Evolutionary conservation across 2,797 vertebrate species (phyloP).

Genomic region (Periophthalmus magnuspinnatus): DNA sequence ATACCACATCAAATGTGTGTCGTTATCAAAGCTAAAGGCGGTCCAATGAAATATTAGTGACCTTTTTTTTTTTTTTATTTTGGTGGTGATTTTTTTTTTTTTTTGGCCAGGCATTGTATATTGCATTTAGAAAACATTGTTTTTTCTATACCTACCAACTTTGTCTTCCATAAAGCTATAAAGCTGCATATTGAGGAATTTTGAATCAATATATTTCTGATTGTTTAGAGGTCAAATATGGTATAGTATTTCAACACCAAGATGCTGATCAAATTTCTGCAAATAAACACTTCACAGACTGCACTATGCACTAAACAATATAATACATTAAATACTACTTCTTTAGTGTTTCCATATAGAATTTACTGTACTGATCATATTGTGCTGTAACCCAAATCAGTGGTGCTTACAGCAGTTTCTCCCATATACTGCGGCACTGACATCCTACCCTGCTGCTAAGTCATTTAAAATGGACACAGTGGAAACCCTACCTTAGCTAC

Average conservation of each 20-base stretch:
- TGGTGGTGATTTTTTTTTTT: too few species aligned
- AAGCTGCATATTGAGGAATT: not conserved
- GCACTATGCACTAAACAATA: not conserved
- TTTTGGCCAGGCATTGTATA: too few species aligned
- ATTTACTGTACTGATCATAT: not conserved
- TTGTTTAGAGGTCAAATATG: not conserved
- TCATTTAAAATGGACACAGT: conserved; percentile 24
- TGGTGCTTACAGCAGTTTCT: conserved; percentile 3
- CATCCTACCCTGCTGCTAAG: conserved; percentile 6
- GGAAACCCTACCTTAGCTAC: conserved; percentile 9
- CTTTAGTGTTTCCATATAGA: not conserved
- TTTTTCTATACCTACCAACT: not conserved
- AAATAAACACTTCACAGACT: not conserved
- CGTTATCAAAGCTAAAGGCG: too few species aligned
- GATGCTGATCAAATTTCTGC: not conserved
- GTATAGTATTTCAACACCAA: not conserved
- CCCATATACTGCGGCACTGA: conserved; percentile 1
- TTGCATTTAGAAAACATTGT: conserved; percentile 28
- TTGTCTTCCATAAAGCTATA: not conserved
- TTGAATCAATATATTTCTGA: not conserved
- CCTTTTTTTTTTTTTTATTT: too few species aligned
- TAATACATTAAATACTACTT: not conserved
- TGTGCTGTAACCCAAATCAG: conserved; percentile 2
- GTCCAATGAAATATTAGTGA: too few species aligned
- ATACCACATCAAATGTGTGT: too few species aligned